Evolutionary conservation across 2,797 vertebrate genomes (phyloP).

Genomic region (Hyperoplus lanceolatus): DNA sequence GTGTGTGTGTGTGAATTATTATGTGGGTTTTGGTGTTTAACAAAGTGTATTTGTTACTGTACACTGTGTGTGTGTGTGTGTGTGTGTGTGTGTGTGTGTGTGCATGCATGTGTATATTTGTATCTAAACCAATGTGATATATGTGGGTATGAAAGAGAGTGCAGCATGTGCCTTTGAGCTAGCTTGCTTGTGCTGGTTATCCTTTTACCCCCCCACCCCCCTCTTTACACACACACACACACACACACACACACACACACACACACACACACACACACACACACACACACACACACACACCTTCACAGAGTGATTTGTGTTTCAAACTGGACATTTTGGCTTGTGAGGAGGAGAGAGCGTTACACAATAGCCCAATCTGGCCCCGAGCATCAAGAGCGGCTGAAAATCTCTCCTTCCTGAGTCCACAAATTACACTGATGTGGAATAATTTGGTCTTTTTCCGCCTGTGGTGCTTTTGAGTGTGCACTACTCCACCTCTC

Average conservation of each 20-base stretch:
- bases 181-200: conserved; percentile 69
- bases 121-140: conserved; percentile 25
- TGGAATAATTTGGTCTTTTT: conserved; percentile 75
- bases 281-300: too few species aligned
- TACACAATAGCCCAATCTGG: conserved; percentile 74
- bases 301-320: conserved; percentile 66
- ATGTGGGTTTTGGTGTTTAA: too few species aligned
- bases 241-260: too few species aligned
- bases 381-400: conserved; percentile 67
- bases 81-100: neutral
- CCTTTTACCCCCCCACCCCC: conserved; percentile 65
- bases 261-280: too few species aligned
- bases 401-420: conserved; percentile 75
- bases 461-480: conserved; percentile 61
- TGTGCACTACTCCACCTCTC: conserved; percentile 51
- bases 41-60: too few species aligned
- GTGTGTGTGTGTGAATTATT: too few species aligned
- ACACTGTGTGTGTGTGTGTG: too few species aligned
- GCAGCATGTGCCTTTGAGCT: conserved; percentile 82
- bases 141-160: conserved; percentile 59
- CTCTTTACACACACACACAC: too few species aligned
- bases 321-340: conserved; percentile 65
- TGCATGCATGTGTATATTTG: conserved; percentile 29
- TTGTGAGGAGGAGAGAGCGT: conserved; percentile 66
- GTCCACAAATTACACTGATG: conserved; percentile 76